These are phyloP conservation scores for Setipinna tenuifilis DNA, from an alignment of 2,797 vertebrate species.

Conservation along the genomic window DNA sequence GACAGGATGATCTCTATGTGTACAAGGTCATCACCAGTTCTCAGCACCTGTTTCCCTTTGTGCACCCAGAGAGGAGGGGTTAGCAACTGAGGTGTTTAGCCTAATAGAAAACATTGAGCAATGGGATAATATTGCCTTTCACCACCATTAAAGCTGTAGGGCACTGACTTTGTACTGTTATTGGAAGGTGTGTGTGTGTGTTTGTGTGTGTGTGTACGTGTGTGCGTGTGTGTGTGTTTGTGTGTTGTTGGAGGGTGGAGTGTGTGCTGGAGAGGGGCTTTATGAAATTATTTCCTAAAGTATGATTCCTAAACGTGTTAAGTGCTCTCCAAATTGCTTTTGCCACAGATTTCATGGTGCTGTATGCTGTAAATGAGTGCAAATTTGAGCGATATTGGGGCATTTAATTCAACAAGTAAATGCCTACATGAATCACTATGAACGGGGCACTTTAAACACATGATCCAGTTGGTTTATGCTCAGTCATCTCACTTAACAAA, in stretches of 20 bases:
- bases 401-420: conserved; percentile 1
- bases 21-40: neutral
- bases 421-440: neutral
- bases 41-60: neutral
- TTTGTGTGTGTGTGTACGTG: neutral
- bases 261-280: neutral
- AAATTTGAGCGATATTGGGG: neutral
- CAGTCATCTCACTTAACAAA: neutral
- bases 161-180: neutral
- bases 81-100: neutral
- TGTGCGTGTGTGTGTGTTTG: neutral
- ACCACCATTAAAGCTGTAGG: neutral
- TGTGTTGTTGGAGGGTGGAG: too few species aligned
- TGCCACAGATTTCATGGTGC: neutral
- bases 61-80: neutral
- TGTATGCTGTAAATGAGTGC: neutral
- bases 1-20: neutral
- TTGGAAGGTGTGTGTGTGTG: neutral
- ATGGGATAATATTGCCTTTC: neutral
- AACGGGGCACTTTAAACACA: neutral
- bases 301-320: neutral
- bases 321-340: neutral
- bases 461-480: neutral
- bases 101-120: neutral
- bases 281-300: neutral